Conservation (phyloP, 2,113 vertebrate genomes). For the Tachysurus fulvidraco region DNA sequence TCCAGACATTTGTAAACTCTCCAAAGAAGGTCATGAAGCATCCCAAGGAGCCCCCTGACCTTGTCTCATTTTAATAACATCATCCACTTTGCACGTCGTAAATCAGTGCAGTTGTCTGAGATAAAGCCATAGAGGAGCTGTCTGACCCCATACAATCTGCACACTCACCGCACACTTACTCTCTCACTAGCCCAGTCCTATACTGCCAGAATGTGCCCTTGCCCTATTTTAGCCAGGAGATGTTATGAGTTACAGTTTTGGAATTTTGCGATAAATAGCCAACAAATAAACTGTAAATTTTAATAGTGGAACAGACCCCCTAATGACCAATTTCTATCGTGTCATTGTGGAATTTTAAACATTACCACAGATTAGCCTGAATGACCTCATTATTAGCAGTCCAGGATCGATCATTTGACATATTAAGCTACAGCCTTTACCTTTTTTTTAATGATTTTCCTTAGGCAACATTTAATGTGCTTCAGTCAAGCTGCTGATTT, state of each 20-base stretch:
- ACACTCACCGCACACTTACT: neutral
- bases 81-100: constrained; percentile 56
- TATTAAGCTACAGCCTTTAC: neutral
- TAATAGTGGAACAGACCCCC: neutral
- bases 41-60: neutral
- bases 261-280: constrained; percentile 22
- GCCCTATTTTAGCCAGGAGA: neutral
- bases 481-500: constrained; percentile 7
- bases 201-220: neutral
- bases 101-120: constrained; percentile 48
- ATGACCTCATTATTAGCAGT: neutral
- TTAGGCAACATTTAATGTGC: constrained; percentile 4
- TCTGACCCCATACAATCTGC: neutral
- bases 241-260: constrained; percentile 4
- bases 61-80: constrained; percentile 60
- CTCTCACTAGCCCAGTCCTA: constrained; percentile 17
- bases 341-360: neutral
- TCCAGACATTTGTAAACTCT: neutral
- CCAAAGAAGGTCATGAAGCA: neutral
- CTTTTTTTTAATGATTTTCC: constrained; percentile 15
- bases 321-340: neutral
- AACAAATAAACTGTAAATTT: constrained; percentile 1
- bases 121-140: constrained; percentile 37
- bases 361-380: neutral
- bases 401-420: neutral